phyloP scores from a whole-genome alignment of 2,113 vertebrate species.

The Helogale parvula region DNA sequence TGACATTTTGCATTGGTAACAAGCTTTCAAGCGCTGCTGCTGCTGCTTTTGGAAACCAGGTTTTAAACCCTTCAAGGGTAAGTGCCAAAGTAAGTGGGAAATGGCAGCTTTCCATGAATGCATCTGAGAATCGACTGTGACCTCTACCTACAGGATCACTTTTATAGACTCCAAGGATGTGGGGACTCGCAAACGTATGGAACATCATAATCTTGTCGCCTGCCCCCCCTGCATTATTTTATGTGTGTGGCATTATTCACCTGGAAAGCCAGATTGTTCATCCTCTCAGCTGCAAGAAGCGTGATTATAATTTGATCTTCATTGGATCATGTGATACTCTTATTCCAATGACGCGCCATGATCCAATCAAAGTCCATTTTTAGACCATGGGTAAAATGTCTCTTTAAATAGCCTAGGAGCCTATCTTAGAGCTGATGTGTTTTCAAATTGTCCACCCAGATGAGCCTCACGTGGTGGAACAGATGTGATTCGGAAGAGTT shows the following conservation, averaged over 20 bases:
- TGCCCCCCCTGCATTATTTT: background rate
- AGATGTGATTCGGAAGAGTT: background rate
- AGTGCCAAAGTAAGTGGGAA: background rate
- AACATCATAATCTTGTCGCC: background rate
- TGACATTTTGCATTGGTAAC: background rate
- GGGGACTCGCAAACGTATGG: too few relatives aligned
- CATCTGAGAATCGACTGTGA: background rate
- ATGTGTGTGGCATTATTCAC: background rate
- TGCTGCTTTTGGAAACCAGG: background rate
- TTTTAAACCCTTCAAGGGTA: background rate
- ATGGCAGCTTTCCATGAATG: background rate
- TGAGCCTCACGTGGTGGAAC: background rate
- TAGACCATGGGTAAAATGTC: background rate
- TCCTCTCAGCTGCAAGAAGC: background rate
- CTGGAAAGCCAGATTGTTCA: background rate
- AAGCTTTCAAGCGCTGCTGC: background rate
- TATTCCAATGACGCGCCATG: background rate
- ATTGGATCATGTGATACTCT: background rate
- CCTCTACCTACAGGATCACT: background rate
- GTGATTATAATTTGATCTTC: slow-evolving; percentile 20
- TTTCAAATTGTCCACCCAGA: background rate
- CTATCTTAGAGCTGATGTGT: background rate
- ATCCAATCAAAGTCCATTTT: slow-evolving; percentile 34
- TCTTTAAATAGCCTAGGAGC: slow-evolving; percentile 45
- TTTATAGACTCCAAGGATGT: background rate